Evolutionary conservation across 2,113 vertebrate species (phyloP).

Genomic region (Epinephelus cyanopodus): DNA sequence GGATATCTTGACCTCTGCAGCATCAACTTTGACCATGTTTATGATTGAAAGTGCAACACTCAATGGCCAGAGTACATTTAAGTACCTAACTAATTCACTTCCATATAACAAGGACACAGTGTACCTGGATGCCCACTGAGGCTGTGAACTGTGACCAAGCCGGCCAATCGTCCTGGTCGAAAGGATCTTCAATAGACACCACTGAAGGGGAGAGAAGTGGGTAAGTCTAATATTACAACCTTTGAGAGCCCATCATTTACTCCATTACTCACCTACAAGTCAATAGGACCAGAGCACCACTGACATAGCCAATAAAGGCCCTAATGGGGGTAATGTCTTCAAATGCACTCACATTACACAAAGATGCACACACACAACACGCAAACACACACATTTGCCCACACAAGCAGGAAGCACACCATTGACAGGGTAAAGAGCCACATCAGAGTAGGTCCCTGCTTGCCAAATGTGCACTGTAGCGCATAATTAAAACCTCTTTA

Average conservation of each 20-base stretch:
- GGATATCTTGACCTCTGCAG: background rate
- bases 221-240: background rate
- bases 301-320: constrained; percentile 6
- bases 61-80: background rate
- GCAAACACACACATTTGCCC: background rate
- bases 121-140: constrained; percentile 90
- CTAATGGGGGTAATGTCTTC: constrained; percentile 26
- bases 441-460: constrained; percentile 36
- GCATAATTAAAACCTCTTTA: constrained; percentile 73
- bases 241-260: background rate
- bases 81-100: background rate
- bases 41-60: background rate
- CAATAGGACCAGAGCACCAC: background rate
- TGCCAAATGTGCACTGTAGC: constrained; percentile 60
- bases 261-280: background rate
- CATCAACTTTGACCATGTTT: background rate
- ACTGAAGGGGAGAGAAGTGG: constrained; percentile 77
- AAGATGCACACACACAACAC: constrained; percentile 28
- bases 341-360: constrained; percentile 43
- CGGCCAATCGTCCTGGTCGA: constrained; percentile 95
- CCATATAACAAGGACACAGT: background rate
- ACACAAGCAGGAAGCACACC: constrained; percentile 36
- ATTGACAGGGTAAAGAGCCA: constrained; percentile 61
- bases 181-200: constrained; percentile 95
- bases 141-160: constrained; percentile 93